Conservation (phyloP, 2,797 vertebrate genomes). For the Limnodromus scolopaceus region DNA sequence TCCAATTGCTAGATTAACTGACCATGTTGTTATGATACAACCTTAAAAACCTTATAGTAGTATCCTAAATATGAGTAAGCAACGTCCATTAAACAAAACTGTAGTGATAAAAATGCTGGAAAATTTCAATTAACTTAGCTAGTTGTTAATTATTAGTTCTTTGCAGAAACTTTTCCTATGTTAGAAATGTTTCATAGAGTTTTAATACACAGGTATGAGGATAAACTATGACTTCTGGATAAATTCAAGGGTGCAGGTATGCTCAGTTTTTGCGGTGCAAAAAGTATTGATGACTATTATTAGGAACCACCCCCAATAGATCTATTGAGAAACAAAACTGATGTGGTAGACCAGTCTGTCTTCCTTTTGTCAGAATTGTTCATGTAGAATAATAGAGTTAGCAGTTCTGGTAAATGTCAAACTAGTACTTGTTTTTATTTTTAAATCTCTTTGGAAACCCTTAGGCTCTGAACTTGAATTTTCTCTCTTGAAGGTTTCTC, state of each 20-base stretch:
- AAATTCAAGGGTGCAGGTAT: background rate
- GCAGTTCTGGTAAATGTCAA: constrained; percentile 48
- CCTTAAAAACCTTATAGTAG: background rate
- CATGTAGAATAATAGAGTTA: constrained; percentile 25
- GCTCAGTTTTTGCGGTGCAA: background rate
- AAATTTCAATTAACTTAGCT: rapidly evolving
- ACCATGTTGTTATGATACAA: rapidly evolving
- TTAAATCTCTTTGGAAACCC: constrained; percentile 4
- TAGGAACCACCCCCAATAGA: background rate
- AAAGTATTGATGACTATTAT: background rate
- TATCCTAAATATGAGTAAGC: background rate
- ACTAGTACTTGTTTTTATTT: background rate
- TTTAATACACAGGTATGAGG: background rate
- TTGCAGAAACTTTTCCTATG: background rate
- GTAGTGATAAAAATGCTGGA: background rate
- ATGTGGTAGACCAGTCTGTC: background rate
- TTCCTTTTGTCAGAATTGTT: background rate
- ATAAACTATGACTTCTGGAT: background rate
- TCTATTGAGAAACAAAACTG: background rate
- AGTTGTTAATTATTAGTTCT: background rate
- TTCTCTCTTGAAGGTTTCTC: background rate
- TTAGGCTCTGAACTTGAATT: background rate
- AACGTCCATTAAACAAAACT: background rate
- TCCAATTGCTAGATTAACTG: background rate
- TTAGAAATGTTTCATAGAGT: background rate